Conservation (phyloP, 2,888 invertebrate genomes). For the Drosophila cracens region DNA sequence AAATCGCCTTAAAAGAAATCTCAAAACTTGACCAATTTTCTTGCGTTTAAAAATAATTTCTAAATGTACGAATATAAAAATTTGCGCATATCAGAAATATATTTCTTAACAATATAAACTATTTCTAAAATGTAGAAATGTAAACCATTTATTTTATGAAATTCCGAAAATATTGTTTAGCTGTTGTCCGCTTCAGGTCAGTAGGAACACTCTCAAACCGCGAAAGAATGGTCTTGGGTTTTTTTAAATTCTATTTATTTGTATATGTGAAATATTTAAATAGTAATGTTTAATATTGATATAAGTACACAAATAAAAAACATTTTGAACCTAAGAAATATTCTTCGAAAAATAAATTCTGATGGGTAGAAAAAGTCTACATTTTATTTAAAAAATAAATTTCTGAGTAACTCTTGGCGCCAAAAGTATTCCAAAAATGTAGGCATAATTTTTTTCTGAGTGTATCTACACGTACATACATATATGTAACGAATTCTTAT, state of each 20-base stretch:
- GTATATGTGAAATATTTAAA: neutral
- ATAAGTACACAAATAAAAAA: neutral
- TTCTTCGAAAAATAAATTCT: neutral
- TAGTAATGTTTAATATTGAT: neutral
- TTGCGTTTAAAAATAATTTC: neutral
- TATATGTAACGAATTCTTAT: neutral
- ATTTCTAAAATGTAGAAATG: neutral
- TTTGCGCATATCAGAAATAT: neutral
- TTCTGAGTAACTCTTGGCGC: neutral
- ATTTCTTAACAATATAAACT: neutral
- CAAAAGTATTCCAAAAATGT: neutral
- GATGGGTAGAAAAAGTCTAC: neutral
- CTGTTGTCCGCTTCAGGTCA: neutral
- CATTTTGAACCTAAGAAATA: too few species aligned
- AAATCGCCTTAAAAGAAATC: neutral
- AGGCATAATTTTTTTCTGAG: neutral
- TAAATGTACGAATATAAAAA: neutral
- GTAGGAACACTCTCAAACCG: neutral
- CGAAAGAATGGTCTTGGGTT: neutral
- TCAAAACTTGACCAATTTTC: neutral
- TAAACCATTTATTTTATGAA: neutral
- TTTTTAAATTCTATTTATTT: neutral
- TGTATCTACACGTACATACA: fast-evolving
- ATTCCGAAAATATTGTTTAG: neutral
- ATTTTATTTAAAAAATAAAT: neutral